These are phyloP conservation scores for Leptonema lineaticorne DNA, from an alignment of 1,140 invertebrate species.

Conservation along the genomic window DNA sequence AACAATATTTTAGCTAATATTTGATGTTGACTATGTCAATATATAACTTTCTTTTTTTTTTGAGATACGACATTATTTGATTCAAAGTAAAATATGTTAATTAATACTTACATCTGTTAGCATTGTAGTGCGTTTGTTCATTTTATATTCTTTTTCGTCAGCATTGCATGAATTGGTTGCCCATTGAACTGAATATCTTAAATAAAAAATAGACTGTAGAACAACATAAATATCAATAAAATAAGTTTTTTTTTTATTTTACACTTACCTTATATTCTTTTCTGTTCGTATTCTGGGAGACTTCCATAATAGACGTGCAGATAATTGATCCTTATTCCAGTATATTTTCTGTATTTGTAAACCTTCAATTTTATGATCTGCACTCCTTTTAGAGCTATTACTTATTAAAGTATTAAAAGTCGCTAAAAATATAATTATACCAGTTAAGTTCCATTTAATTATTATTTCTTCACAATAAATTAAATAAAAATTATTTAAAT, in stretches of 20 bases:
- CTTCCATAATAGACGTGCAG: conserved; percentile 56
- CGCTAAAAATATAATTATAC: conserved; percentile 6
- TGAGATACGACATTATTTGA: not conserved
- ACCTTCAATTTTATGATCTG: conserved; percentile 49
- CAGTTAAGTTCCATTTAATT: not conserved
- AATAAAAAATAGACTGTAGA: conserved; percentile 31
- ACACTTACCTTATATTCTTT: conserved; percentile 45
- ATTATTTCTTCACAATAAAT: not conserved
- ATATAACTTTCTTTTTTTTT: not conserved
- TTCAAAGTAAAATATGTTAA: not conserved
- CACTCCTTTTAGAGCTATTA: conserved; percentile 44
- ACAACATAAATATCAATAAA: not conserved
- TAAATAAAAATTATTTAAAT: not conserved
- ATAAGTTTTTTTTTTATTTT: not conserved
- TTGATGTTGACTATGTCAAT: not conserved
- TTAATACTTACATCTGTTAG: conserved; percentile 35
- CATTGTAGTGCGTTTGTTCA: conserved; percentile 28
- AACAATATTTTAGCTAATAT: not conserved
- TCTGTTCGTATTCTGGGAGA: conserved; percentile 41
- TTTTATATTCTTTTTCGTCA: conserved; percentile 44
- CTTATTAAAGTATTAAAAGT: conserved; percentile 22
- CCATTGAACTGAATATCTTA: conserved; percentile 54
- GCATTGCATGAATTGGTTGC: conserved; percentile 48
- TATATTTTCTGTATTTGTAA: conserved; percentile 55
- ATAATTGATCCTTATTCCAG: conserved; percentile 54